Base-by-base conservation (phyloP, 2,113 vertebrate genomes). In the Anas platyrhynchos region DNA sequence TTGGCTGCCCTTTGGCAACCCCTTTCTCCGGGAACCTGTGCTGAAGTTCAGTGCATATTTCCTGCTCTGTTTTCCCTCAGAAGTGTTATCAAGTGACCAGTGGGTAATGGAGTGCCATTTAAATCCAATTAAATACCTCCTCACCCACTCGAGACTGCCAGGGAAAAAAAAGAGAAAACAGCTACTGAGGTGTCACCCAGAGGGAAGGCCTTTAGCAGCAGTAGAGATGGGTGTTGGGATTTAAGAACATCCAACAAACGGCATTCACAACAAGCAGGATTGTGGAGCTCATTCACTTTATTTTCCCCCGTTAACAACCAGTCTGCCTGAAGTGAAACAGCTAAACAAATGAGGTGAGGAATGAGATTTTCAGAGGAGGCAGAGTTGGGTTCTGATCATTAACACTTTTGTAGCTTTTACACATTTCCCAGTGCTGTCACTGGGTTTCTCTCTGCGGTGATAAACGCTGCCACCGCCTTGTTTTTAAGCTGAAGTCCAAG, bases 191-290 rank as follows among this genome's bases (percentile, higher is more conserved):
- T 20, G 29, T 55, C 22, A 5, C 8, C 7, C 75, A 69, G 46
- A 32, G 27, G 13, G 20, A 34, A 23, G 6, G 5, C 17, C 32
- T 16, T 58, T 26, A 50, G 43, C 77, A 86, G 69, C 16, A 36
- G 4, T 43, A 23, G 22, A 2, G 6, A 0, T 0, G 7, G 9
- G 9, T 8, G 1, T 2, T 56, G 7, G 41, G 29, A 46, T 26
- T 50, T 22, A 2, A 41, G 27, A 50, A 4, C 25, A 36, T 3
- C 32, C 52, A 25, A 31, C 31, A 58, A 78, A 1, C 2, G 2
- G 16, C 0, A 0, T 0, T 18, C 43, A 29, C n/a, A 27, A 21
- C 16, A 18, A 21, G 56, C 72, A 27, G 55, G 29, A 14, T 0
- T 14, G 14, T 8, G 16, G 61, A 88, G 67, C 83, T 38, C 48